Percentiles rank a stretch among this genome's conserved stretches.
Conservation (phyloP, 2,113 vertebrate genomes). For the Erythrolamprus reginae region DNA sequence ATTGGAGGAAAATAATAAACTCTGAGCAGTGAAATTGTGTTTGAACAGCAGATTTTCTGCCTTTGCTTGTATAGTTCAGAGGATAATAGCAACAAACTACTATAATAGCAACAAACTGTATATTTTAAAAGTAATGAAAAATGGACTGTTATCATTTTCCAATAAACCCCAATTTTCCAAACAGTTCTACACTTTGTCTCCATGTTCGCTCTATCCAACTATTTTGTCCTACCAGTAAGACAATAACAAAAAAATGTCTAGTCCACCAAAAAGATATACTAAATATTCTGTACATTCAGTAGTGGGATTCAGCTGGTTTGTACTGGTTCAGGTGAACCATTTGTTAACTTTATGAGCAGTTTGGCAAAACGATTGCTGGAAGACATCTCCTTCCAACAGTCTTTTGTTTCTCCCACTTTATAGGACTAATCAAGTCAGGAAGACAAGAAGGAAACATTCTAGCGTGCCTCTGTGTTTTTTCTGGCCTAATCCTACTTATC, state of each 20-base stretch:
- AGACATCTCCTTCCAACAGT: no score
- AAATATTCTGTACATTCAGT: not conserved
- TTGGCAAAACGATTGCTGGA: no score
- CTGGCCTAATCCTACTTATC: no score
- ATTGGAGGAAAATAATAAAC: not conserved
- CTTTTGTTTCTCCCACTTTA: no score
- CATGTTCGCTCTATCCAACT: not conserved
- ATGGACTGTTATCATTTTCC: not conserved
- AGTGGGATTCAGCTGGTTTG: no score
- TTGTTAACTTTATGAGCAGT: no score
- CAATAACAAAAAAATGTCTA: not conserved
- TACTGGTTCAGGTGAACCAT: no score
- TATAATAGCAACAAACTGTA: not conserved
- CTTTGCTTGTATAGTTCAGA: not conserved
- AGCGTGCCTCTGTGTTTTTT: no score
- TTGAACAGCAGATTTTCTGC: not conserved
- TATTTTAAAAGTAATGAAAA: not conserved
- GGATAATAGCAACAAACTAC: not conserved
- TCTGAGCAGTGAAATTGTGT: not conserved
- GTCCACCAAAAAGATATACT: not conserved
- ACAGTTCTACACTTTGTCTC: not conserved
- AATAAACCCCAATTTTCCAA: not conserved
- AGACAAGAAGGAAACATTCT: no score
- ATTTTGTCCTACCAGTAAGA: not conserved
- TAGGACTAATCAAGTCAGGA: no score